Base-by-base conservation (phyloP, 2,797 vertebrate species). In the Linurgus olivaceus region DNA sequence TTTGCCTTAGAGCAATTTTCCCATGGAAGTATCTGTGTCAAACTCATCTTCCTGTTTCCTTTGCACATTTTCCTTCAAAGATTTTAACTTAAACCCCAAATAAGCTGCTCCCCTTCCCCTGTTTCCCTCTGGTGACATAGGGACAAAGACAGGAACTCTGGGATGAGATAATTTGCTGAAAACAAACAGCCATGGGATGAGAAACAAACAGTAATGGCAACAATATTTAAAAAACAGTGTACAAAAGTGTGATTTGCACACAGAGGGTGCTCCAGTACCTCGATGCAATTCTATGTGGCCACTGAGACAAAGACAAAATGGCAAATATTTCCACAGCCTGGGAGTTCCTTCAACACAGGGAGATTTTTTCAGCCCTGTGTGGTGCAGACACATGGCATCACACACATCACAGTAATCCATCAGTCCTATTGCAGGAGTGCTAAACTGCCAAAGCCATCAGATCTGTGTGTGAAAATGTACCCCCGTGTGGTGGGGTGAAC, bases 221-320 rank as follows among this genome's bases (percentile, higher is more conserved):
- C 33, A 76, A 21, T 25, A 52, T 33, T 62, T 28, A 9, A 18
- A 31, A 58, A 24, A 0, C 9, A 8, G 7, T 20, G 38, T 38
- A 38, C 28, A 29, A 51, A 59, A 61, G 5, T 2, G 4, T 76
- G 63, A 33, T 68, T 68, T 52, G 25, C 20, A 45, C 29, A 20
- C 24, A 52, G 45, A 33, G 17, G 29, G 7, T 52, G 28, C 54
- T 52, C 24, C 24, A 38, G 19, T 24, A 38, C 38, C n/a, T 68
- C 0, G 0, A 2, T 33, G 47, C 16, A 68, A 29, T 33, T 85
- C 54, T 38, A 28, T 0, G 0, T 61, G 31, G 16, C 20, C 20
- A 29, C 42, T 65, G 54, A 68, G 19, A 68, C 19, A 51, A 51
- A 58, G 62, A 24, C 52, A 52, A 68, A 59, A 61, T 38, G 33